Evolutionary conservation across 2,113 vertebrate species (phyloP), one percentile per base, ranked within the genome.

Genomic region (Polypterus senegalus): DNA sequence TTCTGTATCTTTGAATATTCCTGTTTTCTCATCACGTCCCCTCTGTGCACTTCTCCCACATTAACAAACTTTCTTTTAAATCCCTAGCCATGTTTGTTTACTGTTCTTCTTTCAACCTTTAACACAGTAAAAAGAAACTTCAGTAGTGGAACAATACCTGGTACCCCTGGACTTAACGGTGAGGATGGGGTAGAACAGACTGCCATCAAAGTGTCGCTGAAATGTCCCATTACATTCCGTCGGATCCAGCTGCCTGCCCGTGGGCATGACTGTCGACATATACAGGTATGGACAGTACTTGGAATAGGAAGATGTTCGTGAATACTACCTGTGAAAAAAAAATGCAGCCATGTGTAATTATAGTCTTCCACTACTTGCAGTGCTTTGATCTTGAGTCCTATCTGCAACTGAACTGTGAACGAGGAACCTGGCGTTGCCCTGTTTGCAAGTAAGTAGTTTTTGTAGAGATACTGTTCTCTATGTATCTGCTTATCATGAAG

Each of bases 161-260:
- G 94, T 44, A 95, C 91, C 1, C 89, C 93, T 0, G 94, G 94
- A 3, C 87, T 92, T 61, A 97, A 94, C 0, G 94, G 94, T 0
- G 94, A 97, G 74, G 94, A 98, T 0, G 94, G 94, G 0, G 94
- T 98, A 51, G 94, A 98, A 67, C 94, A 98, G 78, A 98, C 94
- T 0, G 94, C 93, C 27, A 97, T 98, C 72, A 98, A 97, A 69
- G 94, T 97, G 59, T 95, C 94, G 44, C 88, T 98, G 44, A 97
- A 97, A 70, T 98, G 94, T 60, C 94, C 94, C 6, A 97, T 98
- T 81, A 98, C 94, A 53, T 97, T 97, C 82, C 86, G 93, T 46
- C 87, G 93, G 56, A 97, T 98, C 76, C 93, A 97, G 80, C 92
- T 98, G 64, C 94, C 94, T 0, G 93, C 94, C 51, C 77, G 94